Evolutionary conservation across 2,888 invertebrate species (phyloP), one percentile per base, ranked within the genome.

Genomic region (Caenorhabditis sinica): DNA sequence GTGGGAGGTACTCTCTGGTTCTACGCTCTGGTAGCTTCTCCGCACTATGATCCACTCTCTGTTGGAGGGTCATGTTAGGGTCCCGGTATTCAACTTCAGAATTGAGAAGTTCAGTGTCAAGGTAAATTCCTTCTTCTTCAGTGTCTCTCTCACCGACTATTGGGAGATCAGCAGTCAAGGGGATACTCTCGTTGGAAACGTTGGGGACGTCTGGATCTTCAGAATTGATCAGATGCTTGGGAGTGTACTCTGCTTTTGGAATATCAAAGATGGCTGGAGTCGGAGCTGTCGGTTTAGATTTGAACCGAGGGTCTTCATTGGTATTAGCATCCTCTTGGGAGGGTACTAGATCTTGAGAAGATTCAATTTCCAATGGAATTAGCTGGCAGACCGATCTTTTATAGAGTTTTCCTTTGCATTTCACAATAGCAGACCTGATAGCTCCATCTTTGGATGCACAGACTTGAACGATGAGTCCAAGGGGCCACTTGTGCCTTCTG

Each of bases 331-430:
- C 15, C 3, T 15, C 45, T 6, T 11, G 8, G 17, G 15, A 8
- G 17, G 2, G 2, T 45, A 8, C 45, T 45, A 8, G 45, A 15
- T 11, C 11, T 45, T 45, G 6, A 11, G 2, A 11, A 15, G 45
- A 45, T 15, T 45, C 45, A 5, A 60, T 60, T 30, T 60, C 60
- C 30, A 60, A 60, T 5, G 60, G 60, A 15, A 60, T 60, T 2
- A 60, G 60, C 15, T 60, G 60, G n/a, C 60, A 60, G 13, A 60
- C 30, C 6, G 60, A 25, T 60, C 60, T 60, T 56, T 56, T 23
- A 25, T 56, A 56, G 20, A n/a, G 56, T n/a, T 56, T 56, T 25
- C 56, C 20, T 25, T 56, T 56, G 56, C 56, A 56, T 56, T 23
- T 23, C 25, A 56, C 56, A 15, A 23, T 23, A 9, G 56, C 56